These are phyloP conservation scores for Capitella teleta DNA, from an alignment of 1,140 invertebrate species.

Conservation along the genomic window DNA sequence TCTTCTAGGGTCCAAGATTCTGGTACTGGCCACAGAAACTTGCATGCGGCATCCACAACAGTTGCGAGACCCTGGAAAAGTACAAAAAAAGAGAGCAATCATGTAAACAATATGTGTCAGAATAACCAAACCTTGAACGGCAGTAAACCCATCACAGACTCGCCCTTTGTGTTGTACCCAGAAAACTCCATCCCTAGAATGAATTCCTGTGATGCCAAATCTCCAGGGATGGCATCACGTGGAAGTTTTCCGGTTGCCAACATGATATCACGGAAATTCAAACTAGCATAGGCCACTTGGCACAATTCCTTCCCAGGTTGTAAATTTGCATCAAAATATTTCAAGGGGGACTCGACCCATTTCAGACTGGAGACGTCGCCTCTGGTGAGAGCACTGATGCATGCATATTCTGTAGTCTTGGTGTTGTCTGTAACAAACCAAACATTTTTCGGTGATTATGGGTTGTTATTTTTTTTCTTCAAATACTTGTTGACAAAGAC, in stretches of 20 bases:
- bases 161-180: conserved; percentile 57
- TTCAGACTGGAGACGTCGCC: conserved; percentile 82
- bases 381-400: conserved; percentile 76
- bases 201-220: conserved; percentile 61
- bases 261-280: conserved; percentile 98
- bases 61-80: conserved; percentile 72
- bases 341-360: conserved; percentile 83
- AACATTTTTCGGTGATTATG: background rate
- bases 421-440: conserved; percentile 21
- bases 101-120: no score
- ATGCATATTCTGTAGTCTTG: conserved; percentile 64
- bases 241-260: conserved; percentile 88
- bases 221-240: conserved; percentile 78
- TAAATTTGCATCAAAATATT: conserved; percentile 16
- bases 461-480: conserved; percentile 8
- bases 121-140: conserved; percentile 50
- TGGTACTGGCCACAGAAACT: conserved; percentile 84
- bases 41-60: conserved; percentile 65
- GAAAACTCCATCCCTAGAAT: conserved; percentile 89
- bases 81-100: no score
- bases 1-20: conserved; percentile 77
- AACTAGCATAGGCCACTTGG: conserved; percentile 78
- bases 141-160: conserved; percentile 86
- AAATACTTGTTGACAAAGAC: conserved; percentile 37
- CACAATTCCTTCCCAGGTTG: conserved; percentile 54